Base-by-base conservation (phyloP, 1,140 invertebrate species). In the Sycobia sp. region DNA sequence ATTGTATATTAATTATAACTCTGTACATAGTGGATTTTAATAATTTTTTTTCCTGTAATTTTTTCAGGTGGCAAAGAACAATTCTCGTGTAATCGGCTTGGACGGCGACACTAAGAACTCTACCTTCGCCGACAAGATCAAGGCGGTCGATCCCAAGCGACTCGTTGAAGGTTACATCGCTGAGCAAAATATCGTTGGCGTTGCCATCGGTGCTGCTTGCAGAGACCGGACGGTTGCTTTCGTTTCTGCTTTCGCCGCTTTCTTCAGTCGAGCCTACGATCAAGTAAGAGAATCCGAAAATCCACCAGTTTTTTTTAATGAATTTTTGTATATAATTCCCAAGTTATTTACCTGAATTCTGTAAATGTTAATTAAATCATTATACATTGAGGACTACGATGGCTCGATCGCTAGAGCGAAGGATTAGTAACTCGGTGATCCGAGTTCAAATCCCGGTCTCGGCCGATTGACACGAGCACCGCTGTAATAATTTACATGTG, bases 21-120 rank as follows among this genome's bases (percentile, higher is more conserved):
- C 16, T 20, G 41, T 44, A 44, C 4, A 27, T 47, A n/a, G n/a
- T n/a, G n/a, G 29, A 4, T 11, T 32, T 32, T 4, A 32, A 32
- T 11, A 32, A 32, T 7, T 32, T 4, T 11, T 7, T 50, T 60
- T 54, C 3, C 10, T 36, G 1, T 36, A 25, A 41, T 44, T 41
- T 20, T 0, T 72, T 20, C 23, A 80, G 83, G 84, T 93, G 59
- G 96, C 91, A 0, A 86, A 92, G 63, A 89, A 84, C 62, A 96
- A 95, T 80, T 72, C 86, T 16, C 84, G 94, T 57, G 93, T 99
- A 8, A 88, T 98, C 74, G 95, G 93, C 51, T 78, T 98, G 49
- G 96, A 98, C 79, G 96, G 92, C 50, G 97, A 99, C 76, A 98
- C 96, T 32, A 99, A 98, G 82, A 99, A 99, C 79, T 99, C 96